Percentiles rank a stretch among this genome's conserved stretches.
These are phyloP conservation scores for Petrolisthes cinctipes DNA, from an alignment of 2,888 invertebrate genomes.

Conservation along the genomic window DNA sequence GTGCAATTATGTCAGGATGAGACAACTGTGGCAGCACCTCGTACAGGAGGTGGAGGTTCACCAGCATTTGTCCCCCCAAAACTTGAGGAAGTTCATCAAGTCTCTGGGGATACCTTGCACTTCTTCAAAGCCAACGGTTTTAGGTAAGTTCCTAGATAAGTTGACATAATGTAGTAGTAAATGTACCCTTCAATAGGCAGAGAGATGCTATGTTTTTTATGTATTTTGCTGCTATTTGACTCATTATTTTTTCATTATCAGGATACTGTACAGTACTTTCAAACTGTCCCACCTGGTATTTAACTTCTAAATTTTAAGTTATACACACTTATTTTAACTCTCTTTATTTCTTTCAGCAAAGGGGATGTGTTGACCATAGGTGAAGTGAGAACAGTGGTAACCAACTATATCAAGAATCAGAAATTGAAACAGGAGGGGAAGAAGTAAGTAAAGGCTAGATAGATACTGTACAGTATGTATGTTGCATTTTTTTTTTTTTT, in stretches of 20 bases:
- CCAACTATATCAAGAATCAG: slow-evolving; percentile 62
- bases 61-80: slow-evolving; percentile 54
- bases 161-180: too few species aligned
- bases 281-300: too few species aligned
- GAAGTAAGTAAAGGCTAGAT: slow-evolving; percentile 31
- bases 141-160: slow-evolving; percentile 26
- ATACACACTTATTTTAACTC: neutral
- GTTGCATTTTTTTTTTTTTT: too few species aligned
- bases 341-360: slow-evolving; percentile 66
- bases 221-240: neutral
- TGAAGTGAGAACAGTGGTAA: slow-evolving; percentile 68
- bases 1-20: slow-evolving; percentile 30
- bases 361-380: slow-evolving; percentile 67
- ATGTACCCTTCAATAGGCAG: neutral
- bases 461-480: neutral
- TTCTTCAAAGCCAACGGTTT: slow-evolving; percentile 58
- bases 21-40: slow-evolving; percentile 33
- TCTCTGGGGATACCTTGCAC: slow-evolving; percentile 58
- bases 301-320: too few species aligned
- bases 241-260: neutral
- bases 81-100: slow-evolving; percentile 63
- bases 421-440: slow-evolving; percentile 47
- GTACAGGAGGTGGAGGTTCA: slow-evolving; percentile 8
- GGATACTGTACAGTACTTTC: too few species aligned
- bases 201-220: neutral